phyloP scores from a whole-genome alignment of 2,888 invertebrate species.

The Leptarthrus brevirostris region DNA sequence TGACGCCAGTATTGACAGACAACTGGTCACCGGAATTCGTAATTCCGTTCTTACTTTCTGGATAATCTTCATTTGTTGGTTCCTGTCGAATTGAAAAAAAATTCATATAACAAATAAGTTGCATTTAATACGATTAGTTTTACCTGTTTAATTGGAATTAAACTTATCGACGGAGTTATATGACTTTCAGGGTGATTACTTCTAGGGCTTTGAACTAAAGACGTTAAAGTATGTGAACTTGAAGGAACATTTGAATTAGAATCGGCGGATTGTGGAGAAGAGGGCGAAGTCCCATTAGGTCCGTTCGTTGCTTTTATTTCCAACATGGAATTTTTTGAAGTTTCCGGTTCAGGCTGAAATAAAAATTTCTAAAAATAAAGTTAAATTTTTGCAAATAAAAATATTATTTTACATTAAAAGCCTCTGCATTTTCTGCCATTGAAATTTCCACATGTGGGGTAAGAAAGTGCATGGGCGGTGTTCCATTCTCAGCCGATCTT shows the following conservation, averaged over 20 bases:
- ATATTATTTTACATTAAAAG: conserved; percentile 62
- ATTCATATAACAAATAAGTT: no score
- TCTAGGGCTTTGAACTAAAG: conserved; percentile 56
- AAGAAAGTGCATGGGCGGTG: conserved; percentile 90
- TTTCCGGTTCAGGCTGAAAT: conserved; percentile 58
- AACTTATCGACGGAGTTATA: conserved; percentile 86
- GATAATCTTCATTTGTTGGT: conserved; percentile 59
- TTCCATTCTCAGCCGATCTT: conserved; percentile 85
- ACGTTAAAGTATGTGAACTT: conserved; percentile 70
- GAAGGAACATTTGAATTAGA: conserved; percentile 80
- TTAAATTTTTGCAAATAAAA: neutral
- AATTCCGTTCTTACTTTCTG: conserved; percentile 61
- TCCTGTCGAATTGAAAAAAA: conserved; percentile 57
- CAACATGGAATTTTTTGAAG: conserved; percentile 53
- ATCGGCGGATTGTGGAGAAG: conserved; percentile 84
- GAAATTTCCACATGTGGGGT: conserved; percentile 93
- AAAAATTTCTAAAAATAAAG: conserved; percentile 2
- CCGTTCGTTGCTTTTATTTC: conserved; percentile 55
- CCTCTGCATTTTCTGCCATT: conserved; percentile 84
- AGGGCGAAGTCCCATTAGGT: conserved; percentile 68
- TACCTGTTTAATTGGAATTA: conserved; percentile 87
- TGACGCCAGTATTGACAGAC: conserved; percentile 67
- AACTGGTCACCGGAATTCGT: conserved; percentile 55
- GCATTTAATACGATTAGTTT: no score
- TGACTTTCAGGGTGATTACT: conserved; percentile 66